Conservation (phyloP, 2,888 invertebrate species). For the Craniophora ligustri region DNA sequence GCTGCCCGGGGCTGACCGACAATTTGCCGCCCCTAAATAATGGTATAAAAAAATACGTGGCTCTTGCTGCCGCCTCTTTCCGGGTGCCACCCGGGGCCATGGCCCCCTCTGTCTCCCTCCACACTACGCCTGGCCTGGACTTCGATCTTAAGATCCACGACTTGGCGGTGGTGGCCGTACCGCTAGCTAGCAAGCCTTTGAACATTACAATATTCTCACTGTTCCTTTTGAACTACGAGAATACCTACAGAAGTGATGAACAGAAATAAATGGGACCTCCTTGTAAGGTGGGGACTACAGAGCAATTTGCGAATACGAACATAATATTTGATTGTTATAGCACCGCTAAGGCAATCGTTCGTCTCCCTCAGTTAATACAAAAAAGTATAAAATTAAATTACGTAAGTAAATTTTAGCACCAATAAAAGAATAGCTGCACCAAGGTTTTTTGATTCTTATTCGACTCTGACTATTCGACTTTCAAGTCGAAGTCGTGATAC, state of each 20-base stretch:
- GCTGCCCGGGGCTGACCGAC: too few species aligned
- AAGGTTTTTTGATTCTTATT: background rate
- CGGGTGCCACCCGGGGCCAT: too few species aligned
- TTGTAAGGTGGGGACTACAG: background rate
- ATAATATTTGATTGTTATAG: slow-evolving; percentile 38
- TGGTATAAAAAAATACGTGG: too few species aligned
- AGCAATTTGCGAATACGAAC: slow-evolving; percentile 20
- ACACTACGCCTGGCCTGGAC: too few species aligned
- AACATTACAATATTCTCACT: too few species aligned
- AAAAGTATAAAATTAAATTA: slow-evolving; percentile 35
- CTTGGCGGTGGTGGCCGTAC: background rate
- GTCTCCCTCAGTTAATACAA: slow-evolving; percentile 8
- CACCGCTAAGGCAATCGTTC: slow-evolving; percentile 13
- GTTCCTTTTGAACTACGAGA: too few species aligned
- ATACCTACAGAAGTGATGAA: background rate
- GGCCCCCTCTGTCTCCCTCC: too few species aligned
- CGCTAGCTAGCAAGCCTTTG: background rate
- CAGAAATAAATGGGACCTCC: background rate
- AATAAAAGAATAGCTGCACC: slow-evolving; percentile 13
- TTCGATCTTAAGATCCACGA: too few species aligned
- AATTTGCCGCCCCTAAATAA: too few species aligned
- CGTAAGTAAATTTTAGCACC: slow-evolving; percentile 18
- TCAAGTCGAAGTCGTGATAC: too few species aligned
- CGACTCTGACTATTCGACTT: background rate
- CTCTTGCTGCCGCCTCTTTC: too few species aligned